Percentiles rank a stretch among this genome's conserved stretches.
phyloP scores from a whole-genome alignment of 1,140 invertebrate species.

The Ostrea denselamellosa region DNA sequence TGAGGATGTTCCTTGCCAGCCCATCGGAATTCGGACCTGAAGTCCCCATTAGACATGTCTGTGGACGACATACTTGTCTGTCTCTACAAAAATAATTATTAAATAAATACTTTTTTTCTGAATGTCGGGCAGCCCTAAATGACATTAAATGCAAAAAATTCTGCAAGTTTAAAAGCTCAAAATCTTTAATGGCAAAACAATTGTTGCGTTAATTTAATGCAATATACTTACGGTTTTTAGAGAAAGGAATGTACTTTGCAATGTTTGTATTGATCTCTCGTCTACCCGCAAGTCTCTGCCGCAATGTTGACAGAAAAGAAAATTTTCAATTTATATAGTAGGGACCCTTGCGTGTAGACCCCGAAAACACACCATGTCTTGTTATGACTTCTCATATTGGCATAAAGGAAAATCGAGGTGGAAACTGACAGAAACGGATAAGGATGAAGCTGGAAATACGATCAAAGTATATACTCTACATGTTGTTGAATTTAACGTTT shows the following conservation, averaged over 20 bases:
- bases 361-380: conserved; percentile 11
- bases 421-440: neutral
- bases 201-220: neutral
- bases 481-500: neutral
- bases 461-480: neutral
- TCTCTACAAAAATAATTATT: neutral
- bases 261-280: neutral
- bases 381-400: conserved; percentile 15
- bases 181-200: neutral
- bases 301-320: conserved; percentile 18
- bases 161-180: neutral
- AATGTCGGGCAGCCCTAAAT: neutral
- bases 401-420: neutral
- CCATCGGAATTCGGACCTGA: neutral
- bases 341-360: conserved; percentile 27
- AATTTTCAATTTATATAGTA: neutral
- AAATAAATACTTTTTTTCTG: neutral
- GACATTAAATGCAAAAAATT: neutral
- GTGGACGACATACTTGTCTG: neutral
- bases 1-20: conserved; percentile 6
- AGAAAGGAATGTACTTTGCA: neutral
- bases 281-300: neutral
- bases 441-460: too few relatives aligned
- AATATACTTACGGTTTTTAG: neutral
- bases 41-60: neutral